Percentiles rank a stretch among this genome's conserved stretches.
Evolutionary conservation across 1,140 invertebrate species (phyloP).

Genomic region (Drosophila serrata): DNA sequence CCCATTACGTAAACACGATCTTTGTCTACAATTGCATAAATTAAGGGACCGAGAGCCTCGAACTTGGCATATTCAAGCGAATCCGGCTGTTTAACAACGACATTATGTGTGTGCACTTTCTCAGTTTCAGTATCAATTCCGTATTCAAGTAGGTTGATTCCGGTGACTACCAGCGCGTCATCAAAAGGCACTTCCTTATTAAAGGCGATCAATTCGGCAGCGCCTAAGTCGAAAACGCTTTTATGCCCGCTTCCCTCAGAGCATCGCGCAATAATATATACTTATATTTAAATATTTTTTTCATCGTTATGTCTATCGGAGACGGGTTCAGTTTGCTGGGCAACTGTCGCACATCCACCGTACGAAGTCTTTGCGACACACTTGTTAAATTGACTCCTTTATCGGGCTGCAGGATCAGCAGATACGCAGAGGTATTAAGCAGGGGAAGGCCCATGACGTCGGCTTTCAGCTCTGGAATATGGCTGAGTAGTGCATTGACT

Average conservation of each 20-base stretch:
- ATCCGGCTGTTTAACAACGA: not conserved
- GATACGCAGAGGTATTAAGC: not conserved
- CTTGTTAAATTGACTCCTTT: fast-evolving
- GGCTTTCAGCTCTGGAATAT: not conserved
- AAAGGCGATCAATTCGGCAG: not conserved
- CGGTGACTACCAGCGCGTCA: not conserved
- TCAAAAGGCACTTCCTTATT: not conserved
- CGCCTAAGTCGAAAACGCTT: not conserved
- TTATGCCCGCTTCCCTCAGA: not conserved
- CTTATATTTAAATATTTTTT: fast-evolving
- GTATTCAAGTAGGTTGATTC: not conserved
- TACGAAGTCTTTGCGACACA: not conserved
- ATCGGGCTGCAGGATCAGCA: slow-evolving; percentile 7
- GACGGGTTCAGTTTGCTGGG: not conserved
- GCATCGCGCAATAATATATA: not conserved
- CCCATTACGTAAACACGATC: slow-evolving; percentile 20
- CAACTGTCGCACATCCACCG: slow-evolving; percentile 9
- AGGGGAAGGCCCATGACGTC: slow-evolving; percentile 4
- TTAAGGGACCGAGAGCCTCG: not conserved
- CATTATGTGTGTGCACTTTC: not conserved
- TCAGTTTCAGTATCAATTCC: not conserved
- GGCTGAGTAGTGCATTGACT: not conserved
- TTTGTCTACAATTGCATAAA: slow-evolving; percentile 18
- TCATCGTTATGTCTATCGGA: not conserved
- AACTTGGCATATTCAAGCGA: not conserved